phyloP scores from a whole-genome alignment of 1,140 invertebrate species.

The Nebria ingens region DNA sequence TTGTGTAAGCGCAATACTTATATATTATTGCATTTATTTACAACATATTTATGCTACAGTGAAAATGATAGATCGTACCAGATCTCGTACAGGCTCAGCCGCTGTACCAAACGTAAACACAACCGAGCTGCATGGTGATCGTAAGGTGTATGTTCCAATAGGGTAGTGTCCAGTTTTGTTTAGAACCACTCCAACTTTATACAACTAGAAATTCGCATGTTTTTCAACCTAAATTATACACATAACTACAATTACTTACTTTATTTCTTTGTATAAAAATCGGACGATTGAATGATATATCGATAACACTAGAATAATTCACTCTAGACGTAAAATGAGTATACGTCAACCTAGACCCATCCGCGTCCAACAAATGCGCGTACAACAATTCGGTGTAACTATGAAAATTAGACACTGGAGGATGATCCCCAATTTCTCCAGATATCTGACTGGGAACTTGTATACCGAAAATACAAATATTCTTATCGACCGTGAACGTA shows the following conservation, averaged over 20 bases:
- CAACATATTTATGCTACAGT: slow-evolving; percentile 20
- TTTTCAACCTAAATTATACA: too few species aligned
- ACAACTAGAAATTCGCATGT: slow-evolving; percentile 52
- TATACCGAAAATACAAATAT: slow-evolving; percentile 60
- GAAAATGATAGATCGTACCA: slow-evolving; percentile 66
- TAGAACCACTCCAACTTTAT: slow-evolving; percentile 68
- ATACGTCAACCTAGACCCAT: slow-evolving; percentile 63
- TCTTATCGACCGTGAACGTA: slow-evolving; percentile 66
- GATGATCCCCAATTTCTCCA: slow-evolving; percentile 36
- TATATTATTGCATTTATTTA: too few species aligned
- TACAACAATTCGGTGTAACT: slow-evolving; percentile 66
- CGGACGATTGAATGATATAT: slow-evolving; percentile 67
- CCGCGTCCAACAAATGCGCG: slow-evolving; percentile 64
- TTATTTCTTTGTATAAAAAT: slow-evolving; percentile 64
- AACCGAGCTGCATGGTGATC: slow-evolving; percentile 50
- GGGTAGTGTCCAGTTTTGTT: slow-evolving; percentile 71
- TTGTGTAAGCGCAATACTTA: too few species aligned
- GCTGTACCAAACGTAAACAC: slow-evolving; percentile 64
- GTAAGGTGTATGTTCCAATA: slow-evolving; percentile 52
- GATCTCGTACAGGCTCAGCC: slow-evolving; percentile 54
- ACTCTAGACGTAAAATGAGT: slow-evolving; percentile 68
- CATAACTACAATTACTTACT: slow-evolving; percentile 16
- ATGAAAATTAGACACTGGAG: slow-evolving; percentile 25
- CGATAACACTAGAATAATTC: slow-evolving; percentile 52
- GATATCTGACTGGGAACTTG: slow-evolving; percentile 50